phyloP scores from a whole-genome alignment of 2,797 vertebrate genomes.

The Hoplostethus mediterraneus region DNA sequence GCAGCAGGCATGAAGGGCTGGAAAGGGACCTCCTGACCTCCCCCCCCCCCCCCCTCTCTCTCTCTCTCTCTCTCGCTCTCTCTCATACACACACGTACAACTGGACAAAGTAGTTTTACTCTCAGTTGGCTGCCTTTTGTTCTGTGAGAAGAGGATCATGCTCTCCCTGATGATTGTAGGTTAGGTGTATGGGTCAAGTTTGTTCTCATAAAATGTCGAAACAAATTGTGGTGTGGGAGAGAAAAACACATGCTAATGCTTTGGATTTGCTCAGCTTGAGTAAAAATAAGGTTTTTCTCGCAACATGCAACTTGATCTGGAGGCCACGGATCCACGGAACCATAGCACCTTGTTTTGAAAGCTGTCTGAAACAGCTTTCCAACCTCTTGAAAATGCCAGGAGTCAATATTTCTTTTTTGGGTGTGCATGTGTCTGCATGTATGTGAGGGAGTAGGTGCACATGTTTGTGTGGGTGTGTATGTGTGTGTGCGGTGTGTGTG shows the following conservation, averaged over 20 bases:
- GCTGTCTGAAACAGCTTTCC: neutral
- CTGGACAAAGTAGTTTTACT: slow-evolving; percentile 36
- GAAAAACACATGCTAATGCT: too few species aligned
- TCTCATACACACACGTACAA: slow-evolving; percentile 15
- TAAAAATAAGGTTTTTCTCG: neutral
- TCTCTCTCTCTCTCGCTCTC: slow-evolving; percentile 28
- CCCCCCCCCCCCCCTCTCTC: neutral
- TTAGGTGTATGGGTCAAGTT: neutral
- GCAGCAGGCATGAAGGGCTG: slow-evolving; percentile 63
- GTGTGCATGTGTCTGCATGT: slow-evolving; percentile 29
- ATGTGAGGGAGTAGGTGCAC: slow-evolving; percentile 31
- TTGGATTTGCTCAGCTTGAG: too few species aligned
- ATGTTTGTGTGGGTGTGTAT: slow-evolving; percentile 23
- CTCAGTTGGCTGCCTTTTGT: slow-evolving; percentile 24
- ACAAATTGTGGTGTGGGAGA: too few species aligned
- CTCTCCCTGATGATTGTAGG: neutral
- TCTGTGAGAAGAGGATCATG: slow-evolving; percentile 13
- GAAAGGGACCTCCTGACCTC: slow-evolving; percentile 9
- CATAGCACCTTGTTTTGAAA: neutral
- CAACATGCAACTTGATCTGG: neutral
- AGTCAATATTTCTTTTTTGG: neutral
- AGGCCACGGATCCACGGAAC: neutral
- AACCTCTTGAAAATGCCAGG: neutral
- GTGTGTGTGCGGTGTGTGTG: slow-evolving; percentile 3
- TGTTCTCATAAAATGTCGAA: too few species aligned